Conservation (phyloP, 2,113 vertebrate species). For the Mungos mungo region DNA sequence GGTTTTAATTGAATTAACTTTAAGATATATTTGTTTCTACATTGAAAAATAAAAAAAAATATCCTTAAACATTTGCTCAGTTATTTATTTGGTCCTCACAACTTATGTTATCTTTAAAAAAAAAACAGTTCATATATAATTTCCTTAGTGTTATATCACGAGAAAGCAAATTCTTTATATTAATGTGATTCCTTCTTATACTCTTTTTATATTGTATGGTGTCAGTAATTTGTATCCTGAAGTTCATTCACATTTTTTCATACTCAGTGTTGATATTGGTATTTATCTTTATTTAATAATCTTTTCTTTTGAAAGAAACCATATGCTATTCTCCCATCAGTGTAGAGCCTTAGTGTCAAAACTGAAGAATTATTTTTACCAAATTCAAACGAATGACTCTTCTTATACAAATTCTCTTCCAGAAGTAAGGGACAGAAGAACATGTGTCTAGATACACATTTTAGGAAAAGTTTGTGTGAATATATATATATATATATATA, state of each 20-base stretch:
- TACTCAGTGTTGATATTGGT: not conserved
- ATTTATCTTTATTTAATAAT: slow-evolving; percentile 4
- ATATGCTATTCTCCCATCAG: not conserved
- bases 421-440: not conserved
- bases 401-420: not conserved
- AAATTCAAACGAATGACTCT: not conserved
- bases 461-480: not conserved
- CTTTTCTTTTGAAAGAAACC: not conserved
- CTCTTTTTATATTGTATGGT: not conserved
- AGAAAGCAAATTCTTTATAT: not conserved
- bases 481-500: not conserved
- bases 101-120: not conserved
- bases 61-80: not conserved
- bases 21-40: not conserved
- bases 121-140: not conserved
- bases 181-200: not conserved
- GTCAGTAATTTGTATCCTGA: not conserved
- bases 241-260: not conserved
- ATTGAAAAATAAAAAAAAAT: slow-evolving; percentile 11
- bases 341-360: not conserved
- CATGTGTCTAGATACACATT: not conserved
- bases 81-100: not conserved
- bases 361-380: not conserved
- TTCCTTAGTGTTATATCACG: not conserved
- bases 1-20: not conserved